Evolutionary conservation across 2,888 invertebrate species (phyloP), one percentile per base, ranked within the genome.

Genomic region (Latrodectus elegans): DNA sequence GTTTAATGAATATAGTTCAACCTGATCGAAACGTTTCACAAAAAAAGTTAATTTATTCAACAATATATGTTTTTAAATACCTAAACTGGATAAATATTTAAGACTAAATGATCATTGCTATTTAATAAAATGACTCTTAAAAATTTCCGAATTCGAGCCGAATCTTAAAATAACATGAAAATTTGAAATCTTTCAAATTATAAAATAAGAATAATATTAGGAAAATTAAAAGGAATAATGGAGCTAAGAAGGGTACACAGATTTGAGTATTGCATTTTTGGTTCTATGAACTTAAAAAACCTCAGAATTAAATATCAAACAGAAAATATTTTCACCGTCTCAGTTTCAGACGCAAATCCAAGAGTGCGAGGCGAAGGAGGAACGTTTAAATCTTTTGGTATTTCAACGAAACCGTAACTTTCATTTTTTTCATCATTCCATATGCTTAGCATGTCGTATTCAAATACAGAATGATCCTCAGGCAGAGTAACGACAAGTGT

Each of bases 361-460:
- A 97, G 95, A 97, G 97, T 97, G 93, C 96, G 96, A 89, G 97
- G 94, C 73, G 97, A 97, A 81, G 97, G 97, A 97, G 93, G 97
- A 22, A 97, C 96, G 90, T 97, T 96, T 91, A 97, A 92, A 91
- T 97, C 96, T 91, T 95, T 96, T 0, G 97, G 97, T 78, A 97
- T 95, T 91, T 94, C 94, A 1, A 97, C 96, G 91, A 97, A 96
- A 0, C 97, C 97, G 92, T 97, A 97, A 93, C 97, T 97, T 91
- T 97, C 97, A 8, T 95, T 93, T 92, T 96, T 96, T 91, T 95
- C 95, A 12, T 97, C 96, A 91, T 97, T 97, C 97, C 97, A 97
- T 0, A 97, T 95, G 0, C 96, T 94, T 53, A 97, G 94, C 96
- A 97, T 97, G 92, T 97, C 96, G 90, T 97, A 96, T 92, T 97